Evolutionary conservation across 2,888 invertebrate species (phyloP), one percentile per base, ranked within the genome.

Genomic region (Mythimna impura): DNA sequence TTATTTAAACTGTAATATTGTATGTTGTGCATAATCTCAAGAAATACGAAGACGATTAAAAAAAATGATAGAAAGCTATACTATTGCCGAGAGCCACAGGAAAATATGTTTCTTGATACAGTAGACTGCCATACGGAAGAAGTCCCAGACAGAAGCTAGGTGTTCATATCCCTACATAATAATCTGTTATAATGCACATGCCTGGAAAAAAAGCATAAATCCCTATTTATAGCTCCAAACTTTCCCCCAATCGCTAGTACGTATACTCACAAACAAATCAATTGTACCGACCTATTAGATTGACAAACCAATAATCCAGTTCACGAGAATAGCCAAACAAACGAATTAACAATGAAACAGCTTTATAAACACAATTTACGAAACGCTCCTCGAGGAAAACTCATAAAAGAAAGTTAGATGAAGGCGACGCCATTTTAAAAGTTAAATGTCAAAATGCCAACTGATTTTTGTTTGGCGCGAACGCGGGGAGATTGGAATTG

Each of bases 341-440:
- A 85, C 75, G 71, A 86, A 82, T 83, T 75, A 61, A 84, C 83
- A 83, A 84, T 82, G 80, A 82, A 81, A 80, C 81, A 85, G 82
- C 84, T 86, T 85, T 85, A 87, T 86, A 84, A 88, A 88, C 83
- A 86, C 85, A 86, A 86, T 86, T 85, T 86, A 82, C 75, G 78
- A 84, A 80, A 78, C 78, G 68, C 85, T 82, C 76, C 54, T 71
- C 65, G 73, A 83, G 73, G 78, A 80, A 83, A 88, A 82, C 86
- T 85, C 80, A 82, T 80, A 84, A 86, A 86, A 88, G 83, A 88
- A 89, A 89, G 85, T 89, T 86, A 80, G 78, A 82, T 68, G 79
- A 78, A 73, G 68, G 60, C 77, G 71, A 12, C 78, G 85, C 83
- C 85, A 84, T 84, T 83, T 85, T 87, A 86, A 78, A 87, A 88